phyloP scores from a whole-genome alignment of 2,113 vertebrate genomes.

The Atherinomorus stipes region DNA sequence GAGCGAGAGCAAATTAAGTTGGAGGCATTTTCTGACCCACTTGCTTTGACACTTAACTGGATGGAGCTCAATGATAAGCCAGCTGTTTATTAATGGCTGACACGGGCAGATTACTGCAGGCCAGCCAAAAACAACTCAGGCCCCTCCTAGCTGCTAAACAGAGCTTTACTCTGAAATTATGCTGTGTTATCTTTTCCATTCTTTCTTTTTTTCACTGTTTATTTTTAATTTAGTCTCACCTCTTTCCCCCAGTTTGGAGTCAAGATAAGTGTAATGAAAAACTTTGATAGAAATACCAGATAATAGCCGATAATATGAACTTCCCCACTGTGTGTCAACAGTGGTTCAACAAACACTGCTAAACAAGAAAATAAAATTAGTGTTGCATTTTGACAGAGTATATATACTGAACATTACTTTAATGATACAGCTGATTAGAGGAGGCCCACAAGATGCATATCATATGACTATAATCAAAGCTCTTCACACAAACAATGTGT shows the following conservation, averaged over 20 bases:
- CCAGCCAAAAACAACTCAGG: conserved; percentile 61
- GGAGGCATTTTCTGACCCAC: conserved; percentile 24
- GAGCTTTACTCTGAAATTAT: conserved; percentile 50
- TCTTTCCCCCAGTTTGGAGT: conserved; percentile 29
- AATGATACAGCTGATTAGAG: background rate
- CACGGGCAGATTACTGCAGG: conserved; percentile 30
- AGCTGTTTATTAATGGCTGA: conserved; percentile 43
- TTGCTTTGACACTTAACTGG: conserved; percentile 38
- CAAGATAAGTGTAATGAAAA: conserved; percentile 35
- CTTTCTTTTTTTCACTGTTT: conserved; percentile 51
- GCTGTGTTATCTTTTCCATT: conserved; percentile 55
- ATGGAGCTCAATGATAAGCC: conserved; percentile 49
- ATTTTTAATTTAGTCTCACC: conserved; percentile 47
- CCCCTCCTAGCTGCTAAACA: conserved; percentile 46
- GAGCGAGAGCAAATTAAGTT: conserved; percentile 10
- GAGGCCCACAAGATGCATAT: too few relatives aligned
- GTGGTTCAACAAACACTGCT: background rate
- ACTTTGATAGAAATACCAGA: conserved; percentile 16
- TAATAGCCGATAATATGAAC: background rate
- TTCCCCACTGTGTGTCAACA: background rate
- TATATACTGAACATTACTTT: too few relatives aligned
- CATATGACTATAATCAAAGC: too few relatives aligned
- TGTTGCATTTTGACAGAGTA: too few relatives aligned
- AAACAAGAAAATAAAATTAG: background rate
- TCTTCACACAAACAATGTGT: too few relatives aligned